Base-by-base conservation (phyloP, 2,797 vertebrate species). In the Cephalopachus bancanus region DNA sequence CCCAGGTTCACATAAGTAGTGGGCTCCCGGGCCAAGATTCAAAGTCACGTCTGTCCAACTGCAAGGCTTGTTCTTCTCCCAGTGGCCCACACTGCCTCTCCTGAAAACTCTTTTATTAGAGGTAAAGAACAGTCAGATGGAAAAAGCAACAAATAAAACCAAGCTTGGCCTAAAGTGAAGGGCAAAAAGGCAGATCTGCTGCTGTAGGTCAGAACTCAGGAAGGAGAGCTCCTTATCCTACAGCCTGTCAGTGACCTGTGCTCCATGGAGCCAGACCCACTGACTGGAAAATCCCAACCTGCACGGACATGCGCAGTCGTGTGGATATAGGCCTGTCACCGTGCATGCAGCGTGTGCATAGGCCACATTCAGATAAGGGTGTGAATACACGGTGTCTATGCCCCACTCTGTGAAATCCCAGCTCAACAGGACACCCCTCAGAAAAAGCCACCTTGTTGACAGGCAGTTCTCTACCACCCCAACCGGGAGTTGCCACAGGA, bases 391-490 rank as follows among this genome's bases (percentile, higher is more conserved):
- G 9, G 2, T 14, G 17, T 30, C 17, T 64, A 62, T 0, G 64
- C 28, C 69, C 67, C 28, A 11, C 71, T 26, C 97, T 51, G 69
- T 74, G 83, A 95, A 78, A 96, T 30, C 83, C 95, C 94, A 79
- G 19, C 24, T 37, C 57, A 87, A 28, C 59, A 20, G 80, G 94
- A 91, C 84, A 67, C 0, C 51, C 80, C 24, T 51, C 7, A 37
- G 28, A 7, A 16, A 87, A 95, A 97, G 72, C 88, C 94, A 96
- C 28, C 11, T 60, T 92, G 44, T 69, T 16, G 83, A 59, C 49
- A 83, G n/a, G 65, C 20, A 51, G 81, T 28, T 72, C 60, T 93
- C 51, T 72, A 74, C 60, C n/a, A 22, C 26, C 93, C 94, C 0
- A 49, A 71, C 22, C 4, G 30, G 19, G 55, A 85, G 0, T 64